Evolutionary conservation across 2,888 invertebrate genomes (phyloP), one percentile per base, ranked within the genome.

Genomic region (Sinopyrophorus schimmeli): DNA sequence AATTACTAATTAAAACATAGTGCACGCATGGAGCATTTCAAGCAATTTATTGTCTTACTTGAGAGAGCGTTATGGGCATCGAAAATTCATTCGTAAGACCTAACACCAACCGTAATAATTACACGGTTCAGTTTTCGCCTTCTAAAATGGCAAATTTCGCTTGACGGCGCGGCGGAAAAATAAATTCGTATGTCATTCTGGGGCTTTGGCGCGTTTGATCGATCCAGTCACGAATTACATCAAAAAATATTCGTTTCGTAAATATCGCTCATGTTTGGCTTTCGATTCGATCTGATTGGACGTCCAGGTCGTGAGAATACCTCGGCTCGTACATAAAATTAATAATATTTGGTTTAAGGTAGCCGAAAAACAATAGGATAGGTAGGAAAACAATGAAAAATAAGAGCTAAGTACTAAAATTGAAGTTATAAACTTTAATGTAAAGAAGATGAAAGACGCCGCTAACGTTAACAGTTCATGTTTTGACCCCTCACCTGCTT

Each of bases 1-100:
- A 71, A 71, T 71, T 71, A 70, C 70, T 71, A 71, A 71, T 71
- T 71, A 71, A 71, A 70, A 70, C 67, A 66, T 70, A 70, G 69
- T 69, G 64, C 68, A 69, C 70, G 68, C 67, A 65, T 64, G 63
- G 61, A 47, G 47, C 52, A 52, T 52, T 52, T 47, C 52, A 47
- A 32, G 28, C 47, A 42, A 52, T 52, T 47, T 52, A 48, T 51
- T 51, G 41, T 51, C 37, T 46, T 51, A 51, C 12, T 31, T 41
- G 51, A 40, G 30, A 23, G 31, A 20, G 38, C 27, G 26, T 42
- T 43, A 38, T 39, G 31, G 37, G 46, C 46, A 39, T 46, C 47
- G 47, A 47, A 38, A 47, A 47, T 39, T 28, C 21, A 37, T 37
- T 37, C 44, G 17, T 34, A 21, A n/a, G 15, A 24, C n/a, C 35